Percentiles rank a stretch among this genome's conserved stretches.
phyloP scores from a whole-genome alignment of 2,888 invertebrate species.

The Drosophila aldrichi region DNA sequence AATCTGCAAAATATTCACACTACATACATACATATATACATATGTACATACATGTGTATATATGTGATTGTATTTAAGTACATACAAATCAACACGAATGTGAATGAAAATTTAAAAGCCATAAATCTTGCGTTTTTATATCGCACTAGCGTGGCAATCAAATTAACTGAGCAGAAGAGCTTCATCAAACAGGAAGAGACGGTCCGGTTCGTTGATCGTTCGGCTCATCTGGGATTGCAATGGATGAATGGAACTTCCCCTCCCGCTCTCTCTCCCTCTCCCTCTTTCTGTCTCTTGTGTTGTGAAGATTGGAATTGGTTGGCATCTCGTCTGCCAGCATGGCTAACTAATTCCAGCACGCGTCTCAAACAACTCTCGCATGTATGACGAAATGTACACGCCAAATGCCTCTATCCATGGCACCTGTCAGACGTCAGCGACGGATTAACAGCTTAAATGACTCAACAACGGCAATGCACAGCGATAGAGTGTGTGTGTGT shows the following conservation, averaged over 20 bases:
- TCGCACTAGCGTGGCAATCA: constrained; percentile 59
- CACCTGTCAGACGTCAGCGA: constrained; percentile 72
- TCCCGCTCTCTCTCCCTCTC: neutral
- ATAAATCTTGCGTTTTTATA: constrained; percentile 68
- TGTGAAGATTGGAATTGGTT: constrained; percentile 10
- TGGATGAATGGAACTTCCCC: constrained; percentile 27
- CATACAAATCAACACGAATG: constrained; percentile 48
- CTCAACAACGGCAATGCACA: constrained; percentile 25
- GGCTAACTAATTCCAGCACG: constrained; percentile 68
- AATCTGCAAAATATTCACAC: constrained; percentile 14
- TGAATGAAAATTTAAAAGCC: constrained; percentile 73
- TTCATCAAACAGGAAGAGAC: constrained; percentile 49
- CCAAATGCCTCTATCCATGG: constrained; percentile 52
- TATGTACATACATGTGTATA: neutral
- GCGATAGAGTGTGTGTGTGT: neutral
- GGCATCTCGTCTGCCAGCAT: constrained; percentile 27
- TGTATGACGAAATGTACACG: constrained; percentile 60
- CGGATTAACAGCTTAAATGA: constrained; percentile 69
- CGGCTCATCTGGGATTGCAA: constrained; percentile 34
- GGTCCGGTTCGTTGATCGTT: constrained; percentile 41
- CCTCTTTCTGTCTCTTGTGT: neutral
- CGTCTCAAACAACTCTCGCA: constrained; percentile 42
- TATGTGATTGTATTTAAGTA: constrained; percentile 2
- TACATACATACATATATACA: neutral
- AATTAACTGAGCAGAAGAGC: constrained; percentile 53